phyloP scores from a whole-genome alignment of 2,888 invertebrate species.

The Alloscopus bannaensis region DNA sequence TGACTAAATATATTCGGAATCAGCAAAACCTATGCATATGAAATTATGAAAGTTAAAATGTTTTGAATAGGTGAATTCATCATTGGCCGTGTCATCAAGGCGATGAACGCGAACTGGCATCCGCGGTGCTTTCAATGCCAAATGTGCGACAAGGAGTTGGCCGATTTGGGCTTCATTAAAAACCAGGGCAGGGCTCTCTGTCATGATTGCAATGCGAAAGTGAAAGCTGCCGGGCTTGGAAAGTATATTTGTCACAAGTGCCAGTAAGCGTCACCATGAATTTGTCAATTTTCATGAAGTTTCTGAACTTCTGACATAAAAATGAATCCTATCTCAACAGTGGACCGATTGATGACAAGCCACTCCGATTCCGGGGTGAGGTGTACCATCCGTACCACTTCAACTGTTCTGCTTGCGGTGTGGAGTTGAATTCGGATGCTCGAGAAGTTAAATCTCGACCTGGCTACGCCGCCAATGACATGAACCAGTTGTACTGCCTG shows the following conservation, averaged over 20 bases:
- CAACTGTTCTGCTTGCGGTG: constrained; percentile 94
- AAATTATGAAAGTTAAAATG: no score
- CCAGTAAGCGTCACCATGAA: constrained; percentile 84
- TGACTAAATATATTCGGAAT: not conserved
- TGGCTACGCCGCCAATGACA: constrained; percentile 92
- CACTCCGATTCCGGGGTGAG: constrained; percentile 94
- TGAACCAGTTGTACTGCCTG: constrained; percentile 97
- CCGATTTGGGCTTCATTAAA: constrained; percentile 98
- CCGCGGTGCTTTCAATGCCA: constrained; percentile 98
- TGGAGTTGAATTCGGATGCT: constrained; percentile 96
- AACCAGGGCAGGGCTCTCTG: constrained; percentile 91
- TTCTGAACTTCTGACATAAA: no score
- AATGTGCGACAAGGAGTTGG: constrained; percentile 91
- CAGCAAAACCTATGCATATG: not conserved
- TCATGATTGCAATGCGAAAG: constrained; percentile 96
- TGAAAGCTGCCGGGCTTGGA: constrained; percentile 95
- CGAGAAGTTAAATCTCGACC: constrained; percentile 95
- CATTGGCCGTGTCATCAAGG: constrained; percentile 99
- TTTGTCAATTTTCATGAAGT: not conserved
- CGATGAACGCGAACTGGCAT: constrained; percentile 99
- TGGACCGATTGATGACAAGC: constrained; percentile 93
- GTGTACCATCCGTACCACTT: constrained; percentile 99
- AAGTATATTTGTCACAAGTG: constrained; percentile 99
- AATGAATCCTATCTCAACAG: constrained; percentile 78
- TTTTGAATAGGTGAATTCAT: constrained; percentile 92